Conservation (phyloP, 2,888 invertebrate genomes). For the Ommatoiulus sabulosus region DNA sequence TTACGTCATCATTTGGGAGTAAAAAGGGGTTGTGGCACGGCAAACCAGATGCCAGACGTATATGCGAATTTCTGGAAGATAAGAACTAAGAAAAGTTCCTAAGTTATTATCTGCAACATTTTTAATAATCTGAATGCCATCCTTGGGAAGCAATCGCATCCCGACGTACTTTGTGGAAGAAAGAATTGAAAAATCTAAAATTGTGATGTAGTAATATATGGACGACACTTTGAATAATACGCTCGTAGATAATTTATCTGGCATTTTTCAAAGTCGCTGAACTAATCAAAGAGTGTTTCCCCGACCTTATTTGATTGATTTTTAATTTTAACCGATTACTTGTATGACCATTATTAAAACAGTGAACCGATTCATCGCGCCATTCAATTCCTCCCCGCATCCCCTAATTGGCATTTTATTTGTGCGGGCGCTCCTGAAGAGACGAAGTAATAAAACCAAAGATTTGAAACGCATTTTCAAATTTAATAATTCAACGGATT, state of each 20-base stretch:
- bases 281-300: not conserved
- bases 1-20: not conserved
- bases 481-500: not conserved
- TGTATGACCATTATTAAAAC: constrained; percentile 22
- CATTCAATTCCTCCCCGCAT: not conserved
- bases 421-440: not conserved
- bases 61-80: no score
- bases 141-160: not conserved
- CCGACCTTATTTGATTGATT: not conserved
- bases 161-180: not conserved
- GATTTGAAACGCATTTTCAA: constrained; percentile 28
- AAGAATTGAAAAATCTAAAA: not conserved
- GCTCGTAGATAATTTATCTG: not conserved
- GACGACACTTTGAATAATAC: not conserved
- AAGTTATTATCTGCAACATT: no score
- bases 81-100: no score
- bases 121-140: not conserved
- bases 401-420: not conserved
- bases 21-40: not conserved
- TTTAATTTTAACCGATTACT: constrained; percentile 14
- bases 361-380: not conserved
- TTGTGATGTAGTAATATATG: not conserved
- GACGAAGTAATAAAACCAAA: not conserved
- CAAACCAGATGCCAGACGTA: no score
- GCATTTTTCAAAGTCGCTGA: not conserved